Evolutionary conservation across 2,797 vertebrate genomes (phyloP), one percentile per base, ranked within the genome.

Genomic region (Percopsis omiscomaycus): DNA sequence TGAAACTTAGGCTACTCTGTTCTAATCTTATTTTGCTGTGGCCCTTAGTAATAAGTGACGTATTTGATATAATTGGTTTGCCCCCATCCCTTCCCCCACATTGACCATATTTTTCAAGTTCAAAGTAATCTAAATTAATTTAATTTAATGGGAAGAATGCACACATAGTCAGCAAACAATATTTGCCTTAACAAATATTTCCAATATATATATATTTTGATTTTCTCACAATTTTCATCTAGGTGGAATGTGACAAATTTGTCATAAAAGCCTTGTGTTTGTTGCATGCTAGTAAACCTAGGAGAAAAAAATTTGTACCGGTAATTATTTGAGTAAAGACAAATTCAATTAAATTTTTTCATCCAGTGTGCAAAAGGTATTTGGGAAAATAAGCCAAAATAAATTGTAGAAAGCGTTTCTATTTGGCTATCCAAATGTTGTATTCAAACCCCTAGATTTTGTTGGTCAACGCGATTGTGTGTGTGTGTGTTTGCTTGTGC

Each of bases 11-110:
- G 22, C 22, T 78, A 37, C 14, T 74, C 68, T 83, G 62, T 69
- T 82, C 77, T 73, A 72, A 27, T 63, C 66, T 59, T 75, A 71
- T 68, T 84, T 75, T 78, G 78, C 82, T 79, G 71, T 84, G 87
- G 87, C 88, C 84, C 88, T 88, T 86, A 86, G 86, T 90, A 90
- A 88, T 86, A 89, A 86, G 86, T 92, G 88, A 92, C 90, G 86
- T 91, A 84, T 91, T 86, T 87, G 82, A 88, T 89, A 86, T 84
- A 84, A 84, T 87, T 83, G 80, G 71, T 82, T 71, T 82, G 85
- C 86, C 86, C 80, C 85, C 64, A 74, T 74, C 70, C 75, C 78
- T 70, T 82, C 84, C 84, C 77, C 73, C 75, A 76, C 73, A 59
- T 15, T 53, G 11, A 78, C 61, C 55, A 48, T 59, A 74, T 80